phyloP scores from a whole-genome alignment of 2,797 vertebrate genomes.

The Leucoraja ocellata region DNA sequence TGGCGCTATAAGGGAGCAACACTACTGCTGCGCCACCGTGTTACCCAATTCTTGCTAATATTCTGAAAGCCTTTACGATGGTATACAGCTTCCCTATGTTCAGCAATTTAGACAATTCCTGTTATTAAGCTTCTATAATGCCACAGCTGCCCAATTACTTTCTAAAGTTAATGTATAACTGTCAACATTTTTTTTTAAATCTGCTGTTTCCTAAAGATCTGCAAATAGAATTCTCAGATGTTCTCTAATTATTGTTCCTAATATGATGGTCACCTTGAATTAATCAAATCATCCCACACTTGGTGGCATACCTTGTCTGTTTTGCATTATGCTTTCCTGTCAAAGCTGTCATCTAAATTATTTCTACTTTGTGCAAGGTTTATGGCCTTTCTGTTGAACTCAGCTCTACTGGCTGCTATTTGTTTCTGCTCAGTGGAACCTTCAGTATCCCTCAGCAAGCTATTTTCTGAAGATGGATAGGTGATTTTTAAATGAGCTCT shows the following conservation, averaged over 20 bases:
- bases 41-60: neutral
- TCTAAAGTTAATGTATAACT: neutral
- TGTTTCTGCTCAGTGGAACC: neutral
- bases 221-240: neutral
- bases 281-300: slow-evolving; percentile 27
- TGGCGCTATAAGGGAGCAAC: too few relatives aligned
- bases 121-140: neutral
- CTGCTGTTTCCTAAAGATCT: neutral
- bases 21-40: too few relatives aligned
- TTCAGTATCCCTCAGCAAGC: neutral
- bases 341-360: slow-evolving; percentile 34
- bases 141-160: neutral
- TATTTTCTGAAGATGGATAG: neutral
- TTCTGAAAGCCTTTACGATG: neutral
- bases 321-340: slow-evolving; percentile 13
- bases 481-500: slow-evolving; percentile 28
- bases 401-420: neutral
- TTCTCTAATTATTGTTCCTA: neutral
- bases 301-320: slow-evolving; percentile 11
- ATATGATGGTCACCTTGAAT: slow-evolving; percentile 13
- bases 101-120: neutral
- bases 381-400: slow-evolving; percentile 22
- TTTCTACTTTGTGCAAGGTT: slow-evolving; percentile 5
- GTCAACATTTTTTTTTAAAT: neutral
- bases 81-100: neutral